Base-by-base conservation (phyloP, 2,888 invertebrate species). In the Lottia scabra region DNA sequence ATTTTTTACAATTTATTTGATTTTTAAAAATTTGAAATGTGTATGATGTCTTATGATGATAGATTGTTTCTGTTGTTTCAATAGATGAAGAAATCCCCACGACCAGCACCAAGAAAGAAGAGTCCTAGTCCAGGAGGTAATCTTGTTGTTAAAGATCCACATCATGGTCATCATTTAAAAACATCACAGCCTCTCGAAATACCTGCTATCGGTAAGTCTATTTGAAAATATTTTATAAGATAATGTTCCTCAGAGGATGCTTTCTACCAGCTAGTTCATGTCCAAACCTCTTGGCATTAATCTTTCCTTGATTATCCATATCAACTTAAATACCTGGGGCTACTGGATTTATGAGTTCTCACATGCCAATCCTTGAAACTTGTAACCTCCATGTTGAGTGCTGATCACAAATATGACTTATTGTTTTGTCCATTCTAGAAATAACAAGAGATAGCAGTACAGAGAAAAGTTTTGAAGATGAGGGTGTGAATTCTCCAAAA, bases 391-490 rank as follows among this genome's bases (percentile, higher is more conserved):
- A n/a, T n/a, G n/a, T n/a, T n/a, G 38, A 8, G 38, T 38, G 38
- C 10, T 38, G 38, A 45, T 38, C 26, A 43, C 63, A 38, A 45
- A 62, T 15, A 16, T 23, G 10, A 12, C 38, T 38, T 12, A 16
- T 15, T 74, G n/a, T 45, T 43, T 30, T 65, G 48, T 63, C 23
- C 30, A 26, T 81, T 79, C 16, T 78, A 86, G 86, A 86, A 81
- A 86, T 86, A 23, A 85, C 85, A 1, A 70, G 82, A 67, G 86
- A 86, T 75, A 84, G 84, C 75, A 84, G 85, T 69, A 77, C 79
- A 56, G 84, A 85, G 45, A 68, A 79, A 38, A 81, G 80, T n/a
- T 77, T 80, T 63, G 82, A 83, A 27, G 56, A 56, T 56, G 56
- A 56, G 23, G 56, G 56, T 6, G 56, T 56, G 8, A 56, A 56